phyloP scores from a whole-genome alignment of 2,113 vertebrate genomes.

The Heterochromis multidens region DNA sequence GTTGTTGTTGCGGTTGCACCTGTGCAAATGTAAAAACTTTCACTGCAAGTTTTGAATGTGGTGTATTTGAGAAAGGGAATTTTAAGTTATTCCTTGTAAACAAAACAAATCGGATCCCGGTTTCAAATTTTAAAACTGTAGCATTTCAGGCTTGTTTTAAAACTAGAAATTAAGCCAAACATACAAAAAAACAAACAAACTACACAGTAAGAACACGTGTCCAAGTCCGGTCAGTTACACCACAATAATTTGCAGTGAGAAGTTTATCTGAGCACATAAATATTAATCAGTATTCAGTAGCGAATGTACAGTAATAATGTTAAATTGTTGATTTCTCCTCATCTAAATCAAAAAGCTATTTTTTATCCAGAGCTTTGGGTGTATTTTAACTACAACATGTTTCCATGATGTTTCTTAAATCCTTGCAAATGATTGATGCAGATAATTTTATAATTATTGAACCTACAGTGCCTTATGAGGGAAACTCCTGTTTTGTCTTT shows the following conservation, averaged over 20 bases:
- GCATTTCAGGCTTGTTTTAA: background rate
- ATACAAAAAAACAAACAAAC: background rate
- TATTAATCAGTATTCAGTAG: background rate
- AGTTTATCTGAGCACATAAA: background rate
- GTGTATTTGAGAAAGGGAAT: background rate
- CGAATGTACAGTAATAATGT: conserved; percentile 7
- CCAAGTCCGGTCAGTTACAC: background rate
- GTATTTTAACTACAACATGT: conserved; percentile 11
- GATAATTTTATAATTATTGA: conserved; percentile 58
- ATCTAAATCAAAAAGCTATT: conserved; percentile 2
- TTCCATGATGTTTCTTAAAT: conserved; percentile 4
- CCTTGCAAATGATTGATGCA: conserved; percentile 34
- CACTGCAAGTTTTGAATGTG: background rate
- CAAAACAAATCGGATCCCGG: background rate
- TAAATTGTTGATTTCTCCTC: background rate
- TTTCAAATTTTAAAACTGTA: background rate
- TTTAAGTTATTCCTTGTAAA: background rate
- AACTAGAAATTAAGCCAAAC: background rate
- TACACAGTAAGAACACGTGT: background rate
- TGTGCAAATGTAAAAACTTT: background rate
- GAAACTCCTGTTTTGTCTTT: too few species aligned
- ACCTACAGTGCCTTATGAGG: conserved; percentile 87
- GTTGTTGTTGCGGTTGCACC: background rate
- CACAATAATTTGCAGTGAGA: conserved; percentile 17
- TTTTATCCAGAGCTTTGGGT: conserved; percentile 24